phyloP scores from a whole-genome alignment of 2,113 vertebrate genomes.

The Cercocebus atys region DNA sequence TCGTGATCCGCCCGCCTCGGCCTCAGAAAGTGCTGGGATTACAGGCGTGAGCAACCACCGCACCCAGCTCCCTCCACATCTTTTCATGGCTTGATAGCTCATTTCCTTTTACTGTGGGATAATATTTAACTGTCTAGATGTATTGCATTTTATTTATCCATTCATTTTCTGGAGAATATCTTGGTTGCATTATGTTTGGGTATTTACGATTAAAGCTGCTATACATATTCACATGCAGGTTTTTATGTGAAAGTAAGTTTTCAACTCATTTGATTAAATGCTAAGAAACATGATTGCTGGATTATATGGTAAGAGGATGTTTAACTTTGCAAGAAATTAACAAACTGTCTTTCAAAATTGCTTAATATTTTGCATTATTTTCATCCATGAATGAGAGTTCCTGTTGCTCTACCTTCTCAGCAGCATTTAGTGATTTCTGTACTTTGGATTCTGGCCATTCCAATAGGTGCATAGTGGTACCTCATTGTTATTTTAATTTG shows the following conservation, averaged over 20 bases:
- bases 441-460: background rate
- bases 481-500: background rate
- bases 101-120: background rate
- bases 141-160: background rate
- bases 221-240: background rate
- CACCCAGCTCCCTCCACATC: no score
- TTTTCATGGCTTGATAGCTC: background rate
- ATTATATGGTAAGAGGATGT: background rate
- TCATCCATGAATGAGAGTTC: background rate
- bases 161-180: background rate
- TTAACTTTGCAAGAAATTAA: background rate
- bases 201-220: background rate
- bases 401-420: background rate
- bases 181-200: background rate
- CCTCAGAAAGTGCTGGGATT: no score
- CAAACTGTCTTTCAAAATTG: background rate
- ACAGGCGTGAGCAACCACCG: no score
- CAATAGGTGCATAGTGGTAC: background rate
- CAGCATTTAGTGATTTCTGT: background rate
- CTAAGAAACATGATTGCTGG: background rate
- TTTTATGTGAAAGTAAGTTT: background rate
- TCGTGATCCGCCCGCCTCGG: rapidly evolving
- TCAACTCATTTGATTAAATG: background rate
- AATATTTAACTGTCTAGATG: background rate
- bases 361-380: background rate